Evolutionary conservation across 2,113 vertebrate genomes (phyloP), one percentile per base, ranked within the genome.

Genomic region (Mola mola): DNA sequence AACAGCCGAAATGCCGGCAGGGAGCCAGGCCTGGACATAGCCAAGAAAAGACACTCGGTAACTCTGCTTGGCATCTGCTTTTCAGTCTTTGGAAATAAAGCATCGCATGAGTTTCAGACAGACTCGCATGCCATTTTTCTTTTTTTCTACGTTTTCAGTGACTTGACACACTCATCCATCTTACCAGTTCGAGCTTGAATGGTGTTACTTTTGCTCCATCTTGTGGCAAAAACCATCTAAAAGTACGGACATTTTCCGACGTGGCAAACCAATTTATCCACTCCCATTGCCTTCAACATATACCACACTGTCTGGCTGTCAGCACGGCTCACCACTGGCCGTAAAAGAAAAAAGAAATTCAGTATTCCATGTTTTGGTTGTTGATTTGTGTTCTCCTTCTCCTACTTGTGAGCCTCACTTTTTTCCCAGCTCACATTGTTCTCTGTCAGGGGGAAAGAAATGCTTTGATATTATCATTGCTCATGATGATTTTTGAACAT

Each of bases 1-100:
- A 91, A 91, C 82, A 93, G 91, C 72, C 89, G 88, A 49, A 91
- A 58, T 52, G 75, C 57, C 8, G 81, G 75, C 85, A 89, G 86
- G 81, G 91, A 93, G 21, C 66, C 72, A 7, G 73, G 72, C 72
- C 68, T 77, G 67, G 91, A 93, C 1, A 38, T 66, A 13, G 75
- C 79, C 79, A 87, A 84, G 81, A 93, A 89, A 87, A 91, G 86
- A 87, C 87, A 82, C 62, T 91, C 86, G 92, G 92, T 93, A 93
- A 93, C 90, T 89, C 67, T 84, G 70, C 83, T 84, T 72, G 83
- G 79, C 86, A 83, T 80, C 84, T 80, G 76, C 82, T 88, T 72
- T 82, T 89, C 85, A 87, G 52, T 91, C 82, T 86, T 83, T 90
- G 89, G 89, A 90, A 80, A 75, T 69, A 87, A 81, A 85, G 78